phyloP scores from a whole-genome alignment of 2,888 invertebrate genomes.

The Nephrotoma flavescens region DNA sequence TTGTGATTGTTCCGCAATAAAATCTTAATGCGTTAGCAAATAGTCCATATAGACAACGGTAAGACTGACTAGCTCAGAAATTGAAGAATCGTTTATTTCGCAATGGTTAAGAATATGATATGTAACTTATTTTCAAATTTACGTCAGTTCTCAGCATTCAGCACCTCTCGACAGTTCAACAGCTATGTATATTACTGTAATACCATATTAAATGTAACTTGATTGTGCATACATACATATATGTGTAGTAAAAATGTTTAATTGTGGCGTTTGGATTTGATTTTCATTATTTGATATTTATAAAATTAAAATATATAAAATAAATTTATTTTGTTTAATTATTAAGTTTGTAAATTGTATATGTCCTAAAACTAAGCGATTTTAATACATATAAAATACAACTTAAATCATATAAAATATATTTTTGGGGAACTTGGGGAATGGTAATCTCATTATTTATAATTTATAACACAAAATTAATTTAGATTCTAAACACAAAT shows the following conservation, averaged over 20 bases:
- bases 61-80: too few relatives aligned
- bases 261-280: not conserved
- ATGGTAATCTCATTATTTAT: not conserved
- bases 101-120: too few relatives aligned
- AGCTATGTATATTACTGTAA: too few relatives aligned
- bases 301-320: not conserved
- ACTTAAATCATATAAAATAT: not conserved
- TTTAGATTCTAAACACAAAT: not conserved
- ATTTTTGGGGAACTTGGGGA: not conserved
- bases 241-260: not conserved
- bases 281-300: not conserved
- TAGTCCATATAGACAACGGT: too few relatives aligned
- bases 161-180: too few relatives aligned
- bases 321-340: not conserved
- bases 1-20: too few relatives aligned
- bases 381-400: not conserved
- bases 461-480: not conserved
- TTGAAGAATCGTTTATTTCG: too few relatives aligned
- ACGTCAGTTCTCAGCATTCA: too few relatives aligned
- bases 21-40: too few relatives aligned
- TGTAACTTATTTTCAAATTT: too few relatives aligned
- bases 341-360: not conserved
- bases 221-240: not conserved
- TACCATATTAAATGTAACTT: too few relatives aligned
- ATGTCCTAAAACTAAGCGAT: not conserved